phyloP scores from a whole-genome alignment of 2,113 vertebrate species.

The Gallinago undulata region DNA sequence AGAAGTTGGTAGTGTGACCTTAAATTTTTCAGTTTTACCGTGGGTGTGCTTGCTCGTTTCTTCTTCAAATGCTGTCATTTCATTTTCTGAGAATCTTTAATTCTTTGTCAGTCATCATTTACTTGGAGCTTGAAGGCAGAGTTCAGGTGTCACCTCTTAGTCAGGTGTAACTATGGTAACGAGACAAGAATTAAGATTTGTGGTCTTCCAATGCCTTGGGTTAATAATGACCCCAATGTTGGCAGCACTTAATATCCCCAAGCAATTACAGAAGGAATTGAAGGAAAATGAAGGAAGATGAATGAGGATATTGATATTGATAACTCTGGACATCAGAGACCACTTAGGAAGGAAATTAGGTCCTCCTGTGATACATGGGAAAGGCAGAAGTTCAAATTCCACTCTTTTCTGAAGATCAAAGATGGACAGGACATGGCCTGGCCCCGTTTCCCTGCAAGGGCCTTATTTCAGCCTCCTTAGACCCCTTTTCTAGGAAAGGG shows the following conservation, averaged over 20 bases:
- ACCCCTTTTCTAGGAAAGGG: background rate
- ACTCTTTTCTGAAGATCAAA: background rate
- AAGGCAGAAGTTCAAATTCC: background rate
- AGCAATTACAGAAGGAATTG: background rate
- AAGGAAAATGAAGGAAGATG: background rate
- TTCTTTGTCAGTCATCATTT: background rate
- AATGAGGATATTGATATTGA: background rate
- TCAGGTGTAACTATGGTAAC: constrained; percentile 54
- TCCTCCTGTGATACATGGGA: background rate
- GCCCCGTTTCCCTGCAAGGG: background rate
- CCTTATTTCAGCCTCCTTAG: background rate
- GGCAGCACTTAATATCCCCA: background rate
- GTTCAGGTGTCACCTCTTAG: background rate
- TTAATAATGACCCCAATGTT: background rate
- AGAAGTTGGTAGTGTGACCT: background rate
- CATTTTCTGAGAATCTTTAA: background rate
- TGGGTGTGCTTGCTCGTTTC: background rate
- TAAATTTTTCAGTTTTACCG: background rate
- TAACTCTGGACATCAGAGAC: background rate
- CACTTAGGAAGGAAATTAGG: background rate
- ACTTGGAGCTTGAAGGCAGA: background rate
- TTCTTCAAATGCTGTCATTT: background rate
- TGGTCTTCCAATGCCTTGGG: background rate
- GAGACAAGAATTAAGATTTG: background rate
- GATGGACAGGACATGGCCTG: background rate